Conservation (phyloP, 2,888 invertebrate species). For the Athrips mouffetella region DNA sequence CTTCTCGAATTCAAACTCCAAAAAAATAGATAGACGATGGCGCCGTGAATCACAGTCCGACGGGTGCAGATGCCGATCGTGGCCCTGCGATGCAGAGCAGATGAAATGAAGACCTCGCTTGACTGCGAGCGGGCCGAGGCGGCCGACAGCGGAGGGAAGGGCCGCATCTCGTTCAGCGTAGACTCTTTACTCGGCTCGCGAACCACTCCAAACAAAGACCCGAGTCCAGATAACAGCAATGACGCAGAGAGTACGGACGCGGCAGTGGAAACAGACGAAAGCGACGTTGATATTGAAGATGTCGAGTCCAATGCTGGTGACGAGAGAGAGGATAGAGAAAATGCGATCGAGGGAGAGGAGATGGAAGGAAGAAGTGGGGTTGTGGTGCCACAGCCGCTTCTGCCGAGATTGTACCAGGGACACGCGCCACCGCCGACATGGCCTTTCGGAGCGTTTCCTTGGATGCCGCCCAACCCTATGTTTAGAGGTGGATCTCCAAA, state of each 20-base stretch:
- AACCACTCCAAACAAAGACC: constrained; percentile 48
- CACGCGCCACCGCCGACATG: constrained; percentile 75
- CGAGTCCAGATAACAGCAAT: constrained; percentile 52
- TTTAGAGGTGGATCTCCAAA: constrained; percentile 79
- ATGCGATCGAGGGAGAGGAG: constrained; percentile 69
- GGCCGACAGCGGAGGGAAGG: constrained; percentile 75
- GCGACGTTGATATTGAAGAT: constrained; percentile 73
- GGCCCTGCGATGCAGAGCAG: constrained; percentile 58
- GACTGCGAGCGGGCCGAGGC: constrained; percentile 72
- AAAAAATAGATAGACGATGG: constrained; percentile 11
- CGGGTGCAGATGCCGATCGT: constrained; percentile 9
- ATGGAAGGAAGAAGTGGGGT: constrained; percentile 73
- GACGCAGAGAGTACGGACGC: constrained; percentile 63
- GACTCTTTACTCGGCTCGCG: constrained; percentile 79
- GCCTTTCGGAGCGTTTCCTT: constrained; percentile 83
- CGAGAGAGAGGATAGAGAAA: constrained; percentile 61
- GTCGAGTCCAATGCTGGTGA: constrained; percentile 55
- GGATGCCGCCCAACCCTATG: constrained; percentile 80
- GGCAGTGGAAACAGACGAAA: constrained; percentile 61
- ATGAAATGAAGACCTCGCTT: constrained; percentile 76
- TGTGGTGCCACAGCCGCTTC: constrained; percentile 82
- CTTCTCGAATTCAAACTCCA: constrained; percentile 1
- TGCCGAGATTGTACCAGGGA: constrained; percentile 79
- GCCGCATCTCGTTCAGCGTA: constrained; percentile 86
- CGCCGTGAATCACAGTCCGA: constrained; percentile 13